Base-by-base conservation (phyloP, 2,797 vertebrate genomes). In the Morus bassanus region DNA sequence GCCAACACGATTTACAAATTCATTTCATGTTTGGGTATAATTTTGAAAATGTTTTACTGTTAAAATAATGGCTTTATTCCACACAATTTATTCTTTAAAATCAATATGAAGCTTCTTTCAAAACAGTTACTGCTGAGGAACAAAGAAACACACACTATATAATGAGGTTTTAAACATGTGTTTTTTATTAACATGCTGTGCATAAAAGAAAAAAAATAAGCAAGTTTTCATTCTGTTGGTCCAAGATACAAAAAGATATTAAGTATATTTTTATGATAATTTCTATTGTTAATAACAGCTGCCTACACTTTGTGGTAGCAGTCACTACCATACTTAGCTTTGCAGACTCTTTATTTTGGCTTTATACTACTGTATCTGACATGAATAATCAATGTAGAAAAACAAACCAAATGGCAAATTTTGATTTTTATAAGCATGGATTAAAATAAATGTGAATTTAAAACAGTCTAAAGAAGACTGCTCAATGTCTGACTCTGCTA, bases 371-470 rank as follows among this genome's bases (percentile, higher is more conserved):
- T 74, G 17, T 65, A 51, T 85, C 67, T 69, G 51, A 46, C 22
- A 85, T 60, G 23, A 54, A n/a, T 51, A 87, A 82, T 8, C 15
- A 59, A 24, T 35, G 46, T 46, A 76, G 39, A 92, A 81, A 92
- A 73, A 56, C 21, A 83, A 95, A 79, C 16, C 33, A 92, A 95
- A 89, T 46, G 15, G 25, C 23, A 90, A 79, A 83, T 85, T 89
- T 94, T 45, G 46, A n/a, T 84, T 92, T 93, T 91, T 93, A 67
- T 73, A 81, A 24, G 9, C 39, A 60, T 75, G 3, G 25, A 70
- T 92, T 93, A 86, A 91, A 96, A 84, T 31, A 89, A 78, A 92
- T 46, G 13, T 68, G 59, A 90, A 65, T 86, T 95, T 90, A 92
- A 96, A 95, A 92, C 79, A 91, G 17, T 67, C 46, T 90, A 54